Evolutionary conservation across 2,113 vertebrate genomes (phyloP).

Genomic region (Serilophus lunatus): DNA sequence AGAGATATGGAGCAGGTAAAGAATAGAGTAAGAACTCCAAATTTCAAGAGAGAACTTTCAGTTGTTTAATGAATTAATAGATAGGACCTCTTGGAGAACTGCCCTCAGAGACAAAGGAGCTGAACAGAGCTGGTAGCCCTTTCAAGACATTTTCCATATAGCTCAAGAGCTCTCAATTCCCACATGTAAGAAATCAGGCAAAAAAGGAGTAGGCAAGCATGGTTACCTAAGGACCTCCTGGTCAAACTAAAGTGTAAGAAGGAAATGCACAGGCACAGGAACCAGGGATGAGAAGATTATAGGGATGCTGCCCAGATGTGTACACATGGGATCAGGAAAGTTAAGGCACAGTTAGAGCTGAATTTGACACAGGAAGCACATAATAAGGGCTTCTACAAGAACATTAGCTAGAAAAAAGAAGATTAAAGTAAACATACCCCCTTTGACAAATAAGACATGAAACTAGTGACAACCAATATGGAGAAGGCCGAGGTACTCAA

Average conservation of each 20-base stretch:
- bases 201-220: background rate
- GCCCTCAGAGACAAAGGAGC: background rate
- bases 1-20: background rate
- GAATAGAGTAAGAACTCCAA: background rate
- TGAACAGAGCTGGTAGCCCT: background rate
- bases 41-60: background rate
- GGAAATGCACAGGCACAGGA: background rate
- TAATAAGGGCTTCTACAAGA: background rate
- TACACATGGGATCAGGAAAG: background rate
- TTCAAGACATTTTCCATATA: background rate
- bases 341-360: background rate
- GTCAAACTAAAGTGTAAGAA: background rate
- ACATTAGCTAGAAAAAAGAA: background rate
- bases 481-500: background rate
- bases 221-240: background rate
- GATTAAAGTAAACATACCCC: background rate
- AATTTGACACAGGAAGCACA: background rate
- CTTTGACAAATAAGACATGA: background rate
- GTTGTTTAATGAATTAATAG: background rate
- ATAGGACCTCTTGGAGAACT: background rate
- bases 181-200: background rate
- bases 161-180: background rate
- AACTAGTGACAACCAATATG: background rate
- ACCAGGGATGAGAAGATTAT: background rate
- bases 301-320: background rate